Evolutionary conservation across 2,113 vertebrate genomes (phyloP).

Genomic region (Chrysochloris asiatica): DNA sequence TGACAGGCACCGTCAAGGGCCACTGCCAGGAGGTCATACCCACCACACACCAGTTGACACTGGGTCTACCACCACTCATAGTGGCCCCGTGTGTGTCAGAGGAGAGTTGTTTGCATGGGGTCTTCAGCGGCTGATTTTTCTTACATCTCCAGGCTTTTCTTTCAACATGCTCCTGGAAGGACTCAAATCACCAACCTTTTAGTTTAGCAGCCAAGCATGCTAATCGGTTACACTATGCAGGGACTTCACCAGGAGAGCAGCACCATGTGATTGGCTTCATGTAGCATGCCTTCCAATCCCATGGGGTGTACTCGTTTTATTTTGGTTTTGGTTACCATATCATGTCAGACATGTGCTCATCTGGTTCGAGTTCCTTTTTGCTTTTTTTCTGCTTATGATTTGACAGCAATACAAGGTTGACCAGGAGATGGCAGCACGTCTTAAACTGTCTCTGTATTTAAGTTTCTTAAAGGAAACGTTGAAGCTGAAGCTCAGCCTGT

Average conservation of each 20-base stretch:
- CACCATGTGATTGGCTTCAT: not conserved
- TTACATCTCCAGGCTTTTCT: not conserved
- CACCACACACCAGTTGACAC: not conserved
- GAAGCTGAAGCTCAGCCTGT: not conserved
- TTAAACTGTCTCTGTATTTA: not conserved
- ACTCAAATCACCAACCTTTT: not conserved
- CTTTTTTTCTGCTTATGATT: not conserved
- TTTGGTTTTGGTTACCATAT: not conserved
- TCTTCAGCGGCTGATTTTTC: not conserved
- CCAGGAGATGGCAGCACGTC: constrained; percentile 54
- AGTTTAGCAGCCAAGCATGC: not conserved
- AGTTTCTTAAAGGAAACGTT: not conserved
- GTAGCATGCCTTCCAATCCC: not conserved
- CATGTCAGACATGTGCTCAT: not conserved
- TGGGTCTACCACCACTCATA: not conserved
- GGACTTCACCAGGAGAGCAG: not conserved
- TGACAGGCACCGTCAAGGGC: not conserved
- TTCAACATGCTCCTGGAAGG: not conserved
- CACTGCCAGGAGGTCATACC: not conserved
- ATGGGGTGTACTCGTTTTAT: not conserved
- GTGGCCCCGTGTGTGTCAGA: not conserved
- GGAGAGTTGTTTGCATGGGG: not conserved
- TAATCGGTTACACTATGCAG: not conserved
- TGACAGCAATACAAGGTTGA: not conserved
- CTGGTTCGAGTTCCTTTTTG: not conserved